Evolutionary conservation across 2,113 vertebrate species (phyloP).

Genomic region (Sisor rabdophorus): DNA sequence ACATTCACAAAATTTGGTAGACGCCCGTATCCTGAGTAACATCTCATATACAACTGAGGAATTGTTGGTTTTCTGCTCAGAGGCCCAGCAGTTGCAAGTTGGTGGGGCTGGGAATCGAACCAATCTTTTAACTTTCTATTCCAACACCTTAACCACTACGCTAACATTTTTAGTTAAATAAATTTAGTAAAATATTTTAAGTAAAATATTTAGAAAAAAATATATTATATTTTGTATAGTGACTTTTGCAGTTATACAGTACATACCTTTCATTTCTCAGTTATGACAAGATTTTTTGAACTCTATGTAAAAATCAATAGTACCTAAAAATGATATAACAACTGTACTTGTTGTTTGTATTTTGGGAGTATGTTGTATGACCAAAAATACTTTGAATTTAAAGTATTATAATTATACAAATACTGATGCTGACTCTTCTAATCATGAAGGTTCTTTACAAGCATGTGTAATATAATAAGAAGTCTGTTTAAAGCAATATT

Average conservation of each 20-base stretch:
- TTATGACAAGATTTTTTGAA: no score
- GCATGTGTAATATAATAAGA: neutral
- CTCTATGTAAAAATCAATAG: neutral
- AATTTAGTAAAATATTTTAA: no score
- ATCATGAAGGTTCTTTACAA: neutral
- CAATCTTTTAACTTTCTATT: no score
- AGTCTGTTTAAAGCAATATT: neutral
- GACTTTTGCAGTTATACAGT: conserved; percentile 5
- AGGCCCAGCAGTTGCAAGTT: no score
- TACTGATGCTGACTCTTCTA: neutral
- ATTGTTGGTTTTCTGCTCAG: no score
- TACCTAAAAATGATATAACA: neutral
- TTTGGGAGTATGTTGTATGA: neutral
- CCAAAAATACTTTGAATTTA: neutral
- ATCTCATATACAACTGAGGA: no score
- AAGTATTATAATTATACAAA: neutral
- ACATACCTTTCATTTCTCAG: neutral
- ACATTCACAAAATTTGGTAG: no score
- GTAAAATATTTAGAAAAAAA: neutral
- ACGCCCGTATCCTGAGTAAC: no score
- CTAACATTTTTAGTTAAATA: no score
- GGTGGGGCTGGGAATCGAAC: no score
- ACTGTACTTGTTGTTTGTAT: neutral
- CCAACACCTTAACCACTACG: no score
- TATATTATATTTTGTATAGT: neutral